Conservation (phyloP, 2,113 vertebrate genomes). For the Larimichthys crocea region DNA sequence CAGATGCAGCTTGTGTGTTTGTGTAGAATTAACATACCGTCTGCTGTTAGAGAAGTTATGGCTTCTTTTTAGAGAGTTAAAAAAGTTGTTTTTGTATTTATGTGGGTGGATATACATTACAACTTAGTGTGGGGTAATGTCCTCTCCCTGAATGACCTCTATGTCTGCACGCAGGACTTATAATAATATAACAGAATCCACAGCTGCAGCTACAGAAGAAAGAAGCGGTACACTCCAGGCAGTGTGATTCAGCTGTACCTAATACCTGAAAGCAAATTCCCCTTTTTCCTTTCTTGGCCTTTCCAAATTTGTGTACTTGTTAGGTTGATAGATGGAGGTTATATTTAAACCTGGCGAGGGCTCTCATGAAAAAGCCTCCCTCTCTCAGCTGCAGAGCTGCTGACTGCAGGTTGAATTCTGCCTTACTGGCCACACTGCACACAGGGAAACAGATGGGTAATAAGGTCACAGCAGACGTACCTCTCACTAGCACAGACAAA, state of each 20-base stretch:
- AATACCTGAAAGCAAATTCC: constrained; percentile 40
- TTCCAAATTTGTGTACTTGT: constrained; percentile 49
- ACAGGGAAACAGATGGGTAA: constrained; percentile 79
- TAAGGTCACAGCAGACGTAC: constrained; percentile 76
- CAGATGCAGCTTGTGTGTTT: neutral
- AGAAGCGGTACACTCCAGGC: neutral
- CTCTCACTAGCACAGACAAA: constrained; percentile 68
- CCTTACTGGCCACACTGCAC: constrained; percentile 60
- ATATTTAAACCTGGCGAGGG: constrained; percentile 66
- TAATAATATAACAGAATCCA: neutral
- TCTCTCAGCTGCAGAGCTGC: constrained; percentile 79
- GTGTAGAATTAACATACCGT: neutral
- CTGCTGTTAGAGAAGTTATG: neutral
- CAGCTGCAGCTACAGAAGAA: constrained; percentile 19
- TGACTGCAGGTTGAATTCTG: constrained; percentile 76
- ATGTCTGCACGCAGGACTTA: neutral
- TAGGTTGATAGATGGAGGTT: constrained; percentile 73
- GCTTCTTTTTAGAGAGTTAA: neutral
- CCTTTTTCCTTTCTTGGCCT: constrained; percentile 17
- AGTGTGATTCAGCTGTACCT: constrained; percentile 18
- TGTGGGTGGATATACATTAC: neutral
- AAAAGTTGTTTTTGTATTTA: neutral
- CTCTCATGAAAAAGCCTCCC: constrained; percentile 49
- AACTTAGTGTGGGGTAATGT: neutral
- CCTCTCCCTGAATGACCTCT: neutral